phyloP scores from a whole-genome alignment of 2,797 vertebrate genomes.

The Hylomyscus alleni region DNA sequence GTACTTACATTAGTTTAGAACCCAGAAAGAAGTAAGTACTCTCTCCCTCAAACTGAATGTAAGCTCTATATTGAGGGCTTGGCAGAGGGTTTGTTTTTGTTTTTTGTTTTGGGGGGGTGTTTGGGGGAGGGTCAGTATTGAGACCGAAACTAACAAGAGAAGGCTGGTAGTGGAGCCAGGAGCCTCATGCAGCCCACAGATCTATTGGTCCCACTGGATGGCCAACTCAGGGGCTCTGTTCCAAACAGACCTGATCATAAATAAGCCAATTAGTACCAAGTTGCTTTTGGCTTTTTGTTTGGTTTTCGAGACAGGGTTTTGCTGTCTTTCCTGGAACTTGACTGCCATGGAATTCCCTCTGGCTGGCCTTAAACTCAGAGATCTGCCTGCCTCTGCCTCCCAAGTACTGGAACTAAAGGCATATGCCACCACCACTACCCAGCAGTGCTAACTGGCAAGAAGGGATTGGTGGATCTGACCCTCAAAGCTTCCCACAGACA shows the following conservation, averaged over 20 bases:
- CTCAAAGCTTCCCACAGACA: not conserved
- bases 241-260: not conserved
- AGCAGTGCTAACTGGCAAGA: not conserved
- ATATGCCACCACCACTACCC: not conserved
- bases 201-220: not conserved
- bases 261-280: not conserved
- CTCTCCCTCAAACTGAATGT: not conserved
- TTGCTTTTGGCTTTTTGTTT: not conserved
- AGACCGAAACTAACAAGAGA: not conserved
- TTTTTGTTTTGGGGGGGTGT: no score
- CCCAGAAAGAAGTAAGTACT: not conserved
- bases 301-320: not conserved
- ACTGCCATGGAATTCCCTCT: not conserved
- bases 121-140: not conserved
- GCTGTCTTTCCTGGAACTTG: not conserved
- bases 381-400: not conserved
- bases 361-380: not conserved
- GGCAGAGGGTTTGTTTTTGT: not conserved
- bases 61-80: not conserved
- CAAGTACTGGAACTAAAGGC: not conserved
- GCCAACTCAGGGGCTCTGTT: not conserved
- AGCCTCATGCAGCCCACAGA: not conserved
- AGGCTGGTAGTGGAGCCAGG: not conserved
- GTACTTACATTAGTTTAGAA: not conserved
- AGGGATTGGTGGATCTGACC: not conserved